Evolutionary conservation across 2,888 invertebrate genomes (phyloP).

Genomic region (Phortica magna): DNA sequence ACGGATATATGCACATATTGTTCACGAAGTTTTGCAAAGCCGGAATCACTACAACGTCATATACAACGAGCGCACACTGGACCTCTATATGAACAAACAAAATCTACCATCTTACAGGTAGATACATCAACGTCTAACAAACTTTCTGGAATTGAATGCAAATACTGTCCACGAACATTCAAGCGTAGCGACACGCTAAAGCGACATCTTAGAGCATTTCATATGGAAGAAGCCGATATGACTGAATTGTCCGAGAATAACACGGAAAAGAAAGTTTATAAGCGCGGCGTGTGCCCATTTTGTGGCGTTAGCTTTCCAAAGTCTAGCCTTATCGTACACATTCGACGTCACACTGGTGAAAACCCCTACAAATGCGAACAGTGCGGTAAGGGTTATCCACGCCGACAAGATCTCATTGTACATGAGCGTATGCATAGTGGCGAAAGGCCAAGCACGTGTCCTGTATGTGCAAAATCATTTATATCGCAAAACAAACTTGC

Average conservation of each 20-base stretch:
- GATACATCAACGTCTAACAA: conserved; percentile 39
- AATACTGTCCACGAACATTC: conserved; percentile 77
- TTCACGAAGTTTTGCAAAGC: conserved; percentile 66
- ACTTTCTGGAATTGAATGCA: conserved; percentile 58
- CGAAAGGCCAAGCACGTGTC: conserved; percentile 80
- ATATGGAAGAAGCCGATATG: conserved; percentile 75
- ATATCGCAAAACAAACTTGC: conserved; percentile 81
- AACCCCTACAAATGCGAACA: conserved; percentile 82
- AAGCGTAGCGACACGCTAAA: conserved; percentile 81
- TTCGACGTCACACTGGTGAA: conserved; percentile 83
- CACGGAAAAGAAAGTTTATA: conserved; percentile 50
- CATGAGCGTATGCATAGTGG: conserved; percentile 82
- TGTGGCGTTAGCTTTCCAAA: conserved; percentile 82
- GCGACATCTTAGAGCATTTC: conserved; percentile 78
- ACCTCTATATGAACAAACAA: conserved; percentile 38
- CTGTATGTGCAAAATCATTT: conserved; percentile 78
- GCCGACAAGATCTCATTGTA: conserved; percentile 81
- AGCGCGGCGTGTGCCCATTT: conserved; percentile 80
- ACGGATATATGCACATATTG: conserved; percentile 60
- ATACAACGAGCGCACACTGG: conserved; percentile 57
- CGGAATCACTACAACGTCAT: conserved; percentile 62
- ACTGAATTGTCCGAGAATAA: background rate
- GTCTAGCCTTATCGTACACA: conserved; percentile 82
- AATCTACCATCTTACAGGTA: conserved; percentile 25
- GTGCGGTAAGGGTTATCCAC: conserved; percentile 82